Evolutionary conservation across 2,113 vertebrate genomes (phyloP), one percentile per base, ranked within the genome.

Genomic region (Monopterus albus): DNA sequence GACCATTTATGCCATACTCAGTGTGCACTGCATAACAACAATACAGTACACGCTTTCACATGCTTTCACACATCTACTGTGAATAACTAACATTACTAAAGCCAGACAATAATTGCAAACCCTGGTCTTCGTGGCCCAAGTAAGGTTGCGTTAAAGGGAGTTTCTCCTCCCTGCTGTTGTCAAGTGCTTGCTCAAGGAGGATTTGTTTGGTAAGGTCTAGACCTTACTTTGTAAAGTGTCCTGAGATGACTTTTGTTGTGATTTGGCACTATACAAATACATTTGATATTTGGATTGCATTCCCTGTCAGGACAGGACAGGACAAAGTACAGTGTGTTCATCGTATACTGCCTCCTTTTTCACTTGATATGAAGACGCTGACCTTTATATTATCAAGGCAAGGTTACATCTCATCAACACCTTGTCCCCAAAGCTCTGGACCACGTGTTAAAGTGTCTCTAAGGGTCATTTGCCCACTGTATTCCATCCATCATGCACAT

Each of bases 361-460:
- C 31, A 36, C 17, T 53, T 28, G 45, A 63, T 53, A 65, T 63
- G 42, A 49, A 31, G 40, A 64, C 36, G 12, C 31, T 29, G 79
- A 82, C 87, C 85, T 85, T 84, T 79, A 82, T 69, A 43, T 79
- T 62, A 75, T 72, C 51, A 14, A 55, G 25, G 45, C 60, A 82
- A 87, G 78, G 79, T 74, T 21, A 18, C 50, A 38, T 73, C 78
- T 68, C 56, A 82, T 87, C 81, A 85, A 63, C 80, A 79, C 81
- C 84, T 82, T 79, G 84, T 83, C 87, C 29, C 66, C 29, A 25
- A 66, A 75, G 57, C 69, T 71, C 49, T 29, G 60, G 76, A 79
- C 51, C 42, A 78, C 81, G 80, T 62, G 80, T 72, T 63, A 42
- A 72, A 80, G 57, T 46, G 77, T 79, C 73, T 59, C 68, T 72